A percentile compares a stretch with the other conserved stretches of the same genome.
Evolutionary conservation across 2,888 invertebrate species (phyloP).

Genomic region (Xylophagus ater): DNA sequence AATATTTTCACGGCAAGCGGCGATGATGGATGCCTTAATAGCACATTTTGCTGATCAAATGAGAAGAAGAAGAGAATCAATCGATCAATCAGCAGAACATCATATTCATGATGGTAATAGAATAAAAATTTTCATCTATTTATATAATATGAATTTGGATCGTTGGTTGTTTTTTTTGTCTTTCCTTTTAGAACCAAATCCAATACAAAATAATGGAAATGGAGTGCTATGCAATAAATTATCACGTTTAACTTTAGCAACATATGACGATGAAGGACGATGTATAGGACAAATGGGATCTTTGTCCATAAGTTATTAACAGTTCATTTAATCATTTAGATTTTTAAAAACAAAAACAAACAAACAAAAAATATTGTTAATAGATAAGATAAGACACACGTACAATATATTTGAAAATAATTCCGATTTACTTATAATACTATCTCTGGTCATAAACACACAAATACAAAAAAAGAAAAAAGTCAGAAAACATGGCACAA

Average conservation of each 20-base stretch:
- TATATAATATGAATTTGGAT: constrained; percentile 21
- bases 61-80: constrained; percentile 47
- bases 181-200: constrained; percentile 35
- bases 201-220: constrained; percentile 38
- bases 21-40: constrained; percentile 79
- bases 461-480: constrained; percentile 3
- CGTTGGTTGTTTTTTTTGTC: constrained; percentile 24
- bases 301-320: constrained; percentile 55
- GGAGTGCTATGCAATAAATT: constrained; percentile 69
- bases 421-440: too few relatives aligned
- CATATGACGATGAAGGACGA: constrained; percentile 80
- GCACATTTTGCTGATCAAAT: constrained; percentile 71
- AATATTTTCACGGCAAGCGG: constrained; percentile 56
- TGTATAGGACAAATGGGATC: constrained; percentile 83
- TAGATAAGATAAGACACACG: too few relatives aligned
- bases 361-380: too few relatives aligned
- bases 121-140: constrained; percentile 24
- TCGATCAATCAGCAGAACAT: constrained; percentile 31
- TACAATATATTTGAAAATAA: too few relatives aligned
- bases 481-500: not conserved
- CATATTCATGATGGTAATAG: constrained; percentile 40
- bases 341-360: not conserved
- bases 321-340: constrained; percentile 18
- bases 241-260: constrained; percentile 73
- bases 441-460: constrained; percentile 1